Base-by-base conservation (phyloP, 2,888 invertebrate species). In the Carcina quercana region DNA sequence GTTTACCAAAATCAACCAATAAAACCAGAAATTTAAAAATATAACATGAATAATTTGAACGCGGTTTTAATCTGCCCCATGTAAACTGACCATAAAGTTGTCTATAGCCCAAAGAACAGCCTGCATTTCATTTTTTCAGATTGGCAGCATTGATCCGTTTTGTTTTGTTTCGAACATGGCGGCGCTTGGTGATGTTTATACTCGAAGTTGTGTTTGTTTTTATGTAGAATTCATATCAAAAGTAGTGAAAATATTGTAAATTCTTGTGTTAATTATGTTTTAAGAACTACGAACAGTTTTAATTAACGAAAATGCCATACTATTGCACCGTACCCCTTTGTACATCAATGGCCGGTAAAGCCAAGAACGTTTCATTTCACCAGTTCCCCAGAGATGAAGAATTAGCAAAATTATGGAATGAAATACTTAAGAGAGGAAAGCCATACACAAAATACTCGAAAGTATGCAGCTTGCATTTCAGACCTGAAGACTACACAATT, bases 361-460 rank as follows among this genome's bases (percentile, higher is more conserved):
- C 72, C 8, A 82, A 83, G 50, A 79, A 84, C 42, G 84, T 84
- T 27, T 80, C 80, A 2, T 84, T 84, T 40, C 84, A 84, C 32
- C 82, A 80, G 38, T 84, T 84, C 47, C 84, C 84, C 0, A 55
- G 78, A 3, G 82, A 84, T 20, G 73, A 73, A 27, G 71, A 69
- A 35, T 56, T 84, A 2, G 84, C 82, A 2, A 68, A 67, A 47
- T 45, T 74, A 6, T 84, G 84, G 84, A 84, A 84, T 52, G 58
- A 65, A 33, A 74, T 84, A 32, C 46, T 84, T 2, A 84, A 80
- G 51, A 54, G 84, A 44, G 82, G 83, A 22, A 84, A 84, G 52
- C 84, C 84, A 0, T 80, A 80, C 38, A 84, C 84, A 0, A 84
- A 83, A 45, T 84, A 84, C 47, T 84, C 84, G 1, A 84, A 84